Evolutionary conservation across 1,140 invertebrate genomes (phyloP), one percentile per base, ranked within the genome.

Genomic region (Microplitis mediator): DNA sequence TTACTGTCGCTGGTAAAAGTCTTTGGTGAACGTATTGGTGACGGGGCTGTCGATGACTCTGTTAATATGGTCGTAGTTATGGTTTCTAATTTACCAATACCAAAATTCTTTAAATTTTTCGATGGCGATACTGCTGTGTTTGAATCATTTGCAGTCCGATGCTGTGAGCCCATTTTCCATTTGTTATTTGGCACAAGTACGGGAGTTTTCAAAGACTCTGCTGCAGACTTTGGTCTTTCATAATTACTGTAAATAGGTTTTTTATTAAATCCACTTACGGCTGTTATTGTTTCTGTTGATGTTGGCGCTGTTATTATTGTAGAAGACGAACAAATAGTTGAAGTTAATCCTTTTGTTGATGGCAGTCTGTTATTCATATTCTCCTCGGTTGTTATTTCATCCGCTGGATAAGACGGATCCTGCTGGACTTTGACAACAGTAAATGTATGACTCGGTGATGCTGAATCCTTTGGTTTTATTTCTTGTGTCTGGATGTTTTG

Each of bases 1-100:
- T 79, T 66, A 74, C 76, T 78, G 45, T 86, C 79, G 73, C 79
- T 66, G 0, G 39, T 45, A 78, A 84, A 75, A 76, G 85, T 71
- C 65, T 79, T 80, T 76, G 88, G 83, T 4, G 86, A 81, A 23
- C 84, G 69, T 36, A 88, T 58, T 0, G 89, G 88, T 50, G 91
- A 86, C 0, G 91, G 89, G 62, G 90, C 90, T 2, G 89, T 90
- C 0, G 88, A 87, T 4, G 89, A 88, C 76, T 90, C 89, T 0
- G 87, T 89, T 4, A 90, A 82, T 50, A 89, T 87, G n/a, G 85
- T 90, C 0, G 89, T 88, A 1, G 81, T 62, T 1, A 73, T 74
- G 0, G 71, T 52, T 70, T 69, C 67, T 45, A 45, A 45, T 69
- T 68, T 50, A 63, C 51, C 39, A 6, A 32, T n/a, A 45, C 31